Conservation (phyloP, 2,797 vertebrate species). For the Periparus ater region DNA sequence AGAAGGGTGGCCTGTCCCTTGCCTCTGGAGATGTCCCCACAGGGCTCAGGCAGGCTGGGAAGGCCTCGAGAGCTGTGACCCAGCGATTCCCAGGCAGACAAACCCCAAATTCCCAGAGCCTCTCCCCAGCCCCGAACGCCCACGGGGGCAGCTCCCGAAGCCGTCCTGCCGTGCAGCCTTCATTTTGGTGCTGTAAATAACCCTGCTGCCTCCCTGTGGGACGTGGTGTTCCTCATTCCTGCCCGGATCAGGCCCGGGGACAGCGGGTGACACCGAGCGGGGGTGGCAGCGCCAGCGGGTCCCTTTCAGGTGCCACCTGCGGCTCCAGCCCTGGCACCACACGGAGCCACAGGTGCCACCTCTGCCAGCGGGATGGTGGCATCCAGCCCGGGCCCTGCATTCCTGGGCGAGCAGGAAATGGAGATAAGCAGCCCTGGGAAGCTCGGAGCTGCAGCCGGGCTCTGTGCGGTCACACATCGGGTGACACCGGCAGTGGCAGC, state of each 20-base stretch:
- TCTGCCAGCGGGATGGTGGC: background rate
- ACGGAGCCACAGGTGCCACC: background rate
- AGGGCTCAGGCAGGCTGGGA: background rate
- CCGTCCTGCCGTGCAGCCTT: slow-evolving; percentile 6
- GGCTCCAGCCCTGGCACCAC: background rate
- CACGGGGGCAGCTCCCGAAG: background rate
- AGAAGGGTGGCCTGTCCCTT: background rate
- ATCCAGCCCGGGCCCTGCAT: background rate
- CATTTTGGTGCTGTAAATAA: background rate
- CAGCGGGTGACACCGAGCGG: background rate
- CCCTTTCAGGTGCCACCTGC: background rate
- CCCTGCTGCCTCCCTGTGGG: background rate
- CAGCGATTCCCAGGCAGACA: fast-evolving
- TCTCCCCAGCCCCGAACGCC: background rate
- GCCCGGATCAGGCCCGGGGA: background rate
- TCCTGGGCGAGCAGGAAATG: background rate
- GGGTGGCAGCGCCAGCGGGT: background rate
- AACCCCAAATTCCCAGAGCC: background rate
- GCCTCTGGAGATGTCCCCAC: background rate
- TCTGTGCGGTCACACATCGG: fast-evolving
- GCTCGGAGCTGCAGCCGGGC: background rate
- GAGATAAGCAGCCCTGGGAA: background rate
- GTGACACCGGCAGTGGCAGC: background rate
- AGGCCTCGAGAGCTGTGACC: background rate
- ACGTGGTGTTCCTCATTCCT: slow-evolving; percentile 29